A percentile compares a stretch with the other conserved stretches of the same genome.
phyloP scores from a whole-genome alignment of 2,888 invertebrate genomes.

The Heliconius ismenius region DNA sequence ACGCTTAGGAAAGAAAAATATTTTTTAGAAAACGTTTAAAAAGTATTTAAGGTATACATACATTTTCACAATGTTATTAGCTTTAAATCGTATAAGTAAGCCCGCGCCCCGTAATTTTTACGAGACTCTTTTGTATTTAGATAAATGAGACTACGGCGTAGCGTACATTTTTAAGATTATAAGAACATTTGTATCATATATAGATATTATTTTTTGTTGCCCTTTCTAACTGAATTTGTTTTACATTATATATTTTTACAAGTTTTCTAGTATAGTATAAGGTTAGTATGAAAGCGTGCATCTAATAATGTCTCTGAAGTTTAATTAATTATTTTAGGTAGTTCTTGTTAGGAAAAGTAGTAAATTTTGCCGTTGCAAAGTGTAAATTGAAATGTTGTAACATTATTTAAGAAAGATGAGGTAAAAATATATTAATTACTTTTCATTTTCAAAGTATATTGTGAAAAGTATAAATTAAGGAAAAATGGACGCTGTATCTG shows the following conservation, averaged over 20 bases:
- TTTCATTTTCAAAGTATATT: not conserved
- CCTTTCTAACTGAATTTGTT: not conserved
- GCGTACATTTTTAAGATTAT: constrained; percentile 4
- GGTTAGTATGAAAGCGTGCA: not conserved
- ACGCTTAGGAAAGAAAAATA: too few relatives aligned
- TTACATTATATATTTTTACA: not conserved
- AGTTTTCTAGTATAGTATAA: not conserved
- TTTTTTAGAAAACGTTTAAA: too few relatives aligned
- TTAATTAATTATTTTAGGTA: not conserved
- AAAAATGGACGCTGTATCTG: not conserved
- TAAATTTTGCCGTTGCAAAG: too few relatives aligned
- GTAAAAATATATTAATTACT: too few relatives aligned
- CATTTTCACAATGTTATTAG: too few relatives aligned
- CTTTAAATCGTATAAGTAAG: not conserved
- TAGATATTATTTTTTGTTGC: not conserved
- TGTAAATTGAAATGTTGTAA: too few relatives aligned
- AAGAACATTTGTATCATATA: not conserved
- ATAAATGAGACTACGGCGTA: not conserved
- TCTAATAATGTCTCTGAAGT: not conserved
- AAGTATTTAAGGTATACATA: too few relatives aligned
- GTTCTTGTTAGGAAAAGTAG: too few relatives aligned
- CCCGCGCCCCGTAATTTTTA: not conserved
- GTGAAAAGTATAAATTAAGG: not conserved
- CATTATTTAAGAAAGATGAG: too few relatives aligned
- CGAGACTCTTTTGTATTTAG: constrained; percentile 6